A percentile compares a stretch with the other conserved stretches of the same genome.
phyloP scores from a whole-genome alignment of 2,888 invertebrate genomes.

The Clepsis dumicolana region DNA sequence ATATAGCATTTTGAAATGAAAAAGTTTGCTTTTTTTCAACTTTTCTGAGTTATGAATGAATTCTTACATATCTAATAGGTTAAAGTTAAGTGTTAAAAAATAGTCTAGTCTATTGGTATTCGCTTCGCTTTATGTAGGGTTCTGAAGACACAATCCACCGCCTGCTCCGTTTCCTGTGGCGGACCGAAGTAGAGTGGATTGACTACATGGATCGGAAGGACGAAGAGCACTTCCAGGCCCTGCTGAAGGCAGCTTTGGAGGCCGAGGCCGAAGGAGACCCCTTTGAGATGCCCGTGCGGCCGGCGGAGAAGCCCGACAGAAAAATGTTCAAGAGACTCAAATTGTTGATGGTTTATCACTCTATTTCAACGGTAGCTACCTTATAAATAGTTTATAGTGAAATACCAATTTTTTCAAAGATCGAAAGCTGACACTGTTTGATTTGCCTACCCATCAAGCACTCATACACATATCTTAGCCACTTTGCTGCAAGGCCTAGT shows the following conservation, averaged over 20 bases:
- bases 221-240: slow-evolving; percentile 51
- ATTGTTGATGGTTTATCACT: slow-evolving; percentile 76
- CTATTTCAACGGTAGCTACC: slow-evolving; percentile 68
- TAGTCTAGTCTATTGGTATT: too few species aligned
- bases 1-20: too few species aligned
- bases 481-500: too few species aligned
- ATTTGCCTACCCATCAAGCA: too few species aligned
- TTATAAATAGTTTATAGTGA: background rate
- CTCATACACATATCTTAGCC: too few species aligned
- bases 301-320: slow-evolving; percentile 52
- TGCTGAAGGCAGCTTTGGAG: slow-evolving; percentile 48
- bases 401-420: too few species aligned
- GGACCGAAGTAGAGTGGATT: slow-evolving; percentile 65
- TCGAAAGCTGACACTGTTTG: too few species aligned
- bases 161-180: slow-evolving; percentile 72
- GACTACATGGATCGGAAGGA: slow-evolving; percentile 57
- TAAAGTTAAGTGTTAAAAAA: too few species aligned
- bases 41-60: too few species aligned
- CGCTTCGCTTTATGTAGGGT: slow-evolving; percentile 61
- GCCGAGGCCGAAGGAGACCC: slow-evolving; percentile 53
- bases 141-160: slow-evolving; percentile 81
- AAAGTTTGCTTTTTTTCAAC: too few species aligned
- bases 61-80: too few species aligned
- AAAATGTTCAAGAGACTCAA: slow-evolving; percentile 73
- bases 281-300: slow-evolving; percentile 51